A percentile compares a stretch with the other conserved stretches of the same genome.
phyloP scores from a whole-genome alignment of 2,113 vertebrate genomes.

The Xiphophorus hellerii region DNA sequence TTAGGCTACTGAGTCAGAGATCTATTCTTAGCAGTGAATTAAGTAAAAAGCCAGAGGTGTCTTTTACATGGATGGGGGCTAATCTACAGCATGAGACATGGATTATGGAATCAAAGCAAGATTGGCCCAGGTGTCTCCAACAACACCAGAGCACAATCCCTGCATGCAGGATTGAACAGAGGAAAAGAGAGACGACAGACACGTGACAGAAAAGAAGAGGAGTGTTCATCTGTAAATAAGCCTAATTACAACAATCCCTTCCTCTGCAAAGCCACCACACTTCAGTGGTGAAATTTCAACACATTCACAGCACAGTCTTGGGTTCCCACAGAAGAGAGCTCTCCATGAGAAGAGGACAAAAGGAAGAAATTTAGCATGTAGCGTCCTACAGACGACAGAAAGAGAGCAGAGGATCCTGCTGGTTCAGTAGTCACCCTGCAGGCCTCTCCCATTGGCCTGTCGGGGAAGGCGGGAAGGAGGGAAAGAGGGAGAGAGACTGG shows the following conservation, averaged over 20 bases:
- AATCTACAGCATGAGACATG: slow-evolving; percentile 77
- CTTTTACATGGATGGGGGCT: slow-evolving; percentile 71
- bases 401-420: slow-evolving; percentile 51
- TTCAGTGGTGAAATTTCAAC: slow-evolving; percentile 44
- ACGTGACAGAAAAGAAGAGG: not conserved
- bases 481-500: slow-evolving; percentile 71
- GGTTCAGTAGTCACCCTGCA: slow-evolving; percentile 56
- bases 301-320: slow-evolving; percentile 24
- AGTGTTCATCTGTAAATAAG: slow-evolving; percentile 50
- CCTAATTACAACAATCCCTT: slow-evolving; percentile 49
- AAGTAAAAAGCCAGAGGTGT: slow-evolving; percentile 78
- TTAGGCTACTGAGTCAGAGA: slow-evolving; percentile 56
- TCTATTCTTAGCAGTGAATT: slow-evolving; percentile 78
- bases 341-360: slow-evolving; percentile 24
- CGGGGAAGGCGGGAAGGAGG: slow-evolving; percentile 76
- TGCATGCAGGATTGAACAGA: slow-evolving; percentile 48
- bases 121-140: slow-evolving; percentile 73
- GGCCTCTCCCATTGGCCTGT: slow-evolving; percentile 67
- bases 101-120: slow-evolving; percentile 82
- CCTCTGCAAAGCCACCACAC: slow-evolving; percentile 49
- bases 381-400: slow-evolving; percentile 53
- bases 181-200: slow-evolving; percentile 3
- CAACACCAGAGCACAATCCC: slow-evolving; percentile 63
- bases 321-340: slow-evolving; percentile 28
- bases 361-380: slow-evolving; percentile 43